Base-by-base conservation (phyloP, 2,888 invertebrate species). In the Adelognathus sp. region DNA sequence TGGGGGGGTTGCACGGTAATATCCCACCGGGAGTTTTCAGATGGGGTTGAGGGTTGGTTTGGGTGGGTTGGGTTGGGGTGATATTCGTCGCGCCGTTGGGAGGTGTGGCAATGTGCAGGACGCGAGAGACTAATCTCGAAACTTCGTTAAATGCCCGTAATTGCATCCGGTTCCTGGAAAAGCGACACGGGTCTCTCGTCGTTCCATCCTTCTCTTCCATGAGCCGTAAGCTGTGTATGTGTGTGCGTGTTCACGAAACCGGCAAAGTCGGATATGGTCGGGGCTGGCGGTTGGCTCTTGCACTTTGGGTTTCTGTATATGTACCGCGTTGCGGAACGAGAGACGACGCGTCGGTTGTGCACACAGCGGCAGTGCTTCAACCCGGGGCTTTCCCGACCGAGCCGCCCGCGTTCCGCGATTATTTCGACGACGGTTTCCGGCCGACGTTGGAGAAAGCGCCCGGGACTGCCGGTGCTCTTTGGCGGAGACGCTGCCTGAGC, bases 91-190 rank as follows among this genome's bases (percentile, higher is more conserved):
- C 56, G 63, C 24, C 41, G 46, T 46, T 39, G 39, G 29, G 7
- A 46, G 46, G 52, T 33, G 41, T 41, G 66, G 16, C 36, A 27
- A 29, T 2, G 44, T 39, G 54, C 7, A 29, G 41, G 52, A 46
- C 56, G 63, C 75, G 39, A 69, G 85, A 83, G 86, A 88, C 88
- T 89, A 88, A 90, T 90, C 88, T 86, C 86, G 85, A 89, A 89
- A 89, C 86, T 89, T 88, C 86, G 88, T 89, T 89, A 89, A 87
- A 89, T 88, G 87, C 84, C 84, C 85, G 86, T 89, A 89, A 89
- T 89, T 89, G 87, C 87, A 88, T 87, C 87, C 84, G 84, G 84
- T 82, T 75, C 73, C 80, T 70, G 71, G 66, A 76, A 76, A 73
- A 75, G 79, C 81, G 79, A 79, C 79, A 63, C 75, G 79, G 72